Evolutionary conservation across 1,140 invertebrate genomes (phyloP).

Genomic region (Heliothis virescens): DNA sequence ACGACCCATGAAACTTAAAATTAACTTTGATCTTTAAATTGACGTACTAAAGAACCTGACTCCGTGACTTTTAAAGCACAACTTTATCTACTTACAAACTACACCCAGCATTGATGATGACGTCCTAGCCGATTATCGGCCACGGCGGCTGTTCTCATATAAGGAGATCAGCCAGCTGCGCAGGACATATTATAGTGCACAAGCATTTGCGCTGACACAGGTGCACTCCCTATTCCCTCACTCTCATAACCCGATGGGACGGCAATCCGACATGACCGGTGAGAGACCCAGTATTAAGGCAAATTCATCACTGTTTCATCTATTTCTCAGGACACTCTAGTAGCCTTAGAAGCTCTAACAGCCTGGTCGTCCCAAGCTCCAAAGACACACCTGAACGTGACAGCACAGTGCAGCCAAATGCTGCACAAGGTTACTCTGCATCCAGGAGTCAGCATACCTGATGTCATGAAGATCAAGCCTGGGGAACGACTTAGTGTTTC

Average conservation of each 20-base stretch:
- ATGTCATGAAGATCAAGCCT: conserved; percentile 61
- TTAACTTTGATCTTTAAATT: no score
- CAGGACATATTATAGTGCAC: no score
- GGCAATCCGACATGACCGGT: no score
- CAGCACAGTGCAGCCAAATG: conserved; percentile 51
- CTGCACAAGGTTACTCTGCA: conserved; percentile 55
- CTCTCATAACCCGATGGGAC: no score
- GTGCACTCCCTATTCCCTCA: no score
- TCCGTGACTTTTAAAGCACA: no score
- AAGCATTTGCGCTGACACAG: no score
- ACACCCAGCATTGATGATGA: background rate
- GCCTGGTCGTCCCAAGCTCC: conserved; percentile 60
- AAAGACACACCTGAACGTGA: conserved; percentile 64
- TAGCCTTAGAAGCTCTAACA: conserved; percentile 88
- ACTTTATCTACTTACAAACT: background rate
- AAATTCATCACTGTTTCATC: background rate
- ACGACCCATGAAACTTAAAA: no score
- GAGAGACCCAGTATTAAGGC: background rate
- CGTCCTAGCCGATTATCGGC: no score
- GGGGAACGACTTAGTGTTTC: conserved; percentile 68
- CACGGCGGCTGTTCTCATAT: no score
- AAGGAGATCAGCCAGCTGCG: no score
- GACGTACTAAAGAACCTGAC: no score
- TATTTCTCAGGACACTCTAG: conserved; percentile 87
- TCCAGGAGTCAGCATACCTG: conserved; percentile 63